Evolutionary conservation across 2,113 vertebrate genomes (phyloP).

Genomic region (Nesoenas mayeri): DNA sequence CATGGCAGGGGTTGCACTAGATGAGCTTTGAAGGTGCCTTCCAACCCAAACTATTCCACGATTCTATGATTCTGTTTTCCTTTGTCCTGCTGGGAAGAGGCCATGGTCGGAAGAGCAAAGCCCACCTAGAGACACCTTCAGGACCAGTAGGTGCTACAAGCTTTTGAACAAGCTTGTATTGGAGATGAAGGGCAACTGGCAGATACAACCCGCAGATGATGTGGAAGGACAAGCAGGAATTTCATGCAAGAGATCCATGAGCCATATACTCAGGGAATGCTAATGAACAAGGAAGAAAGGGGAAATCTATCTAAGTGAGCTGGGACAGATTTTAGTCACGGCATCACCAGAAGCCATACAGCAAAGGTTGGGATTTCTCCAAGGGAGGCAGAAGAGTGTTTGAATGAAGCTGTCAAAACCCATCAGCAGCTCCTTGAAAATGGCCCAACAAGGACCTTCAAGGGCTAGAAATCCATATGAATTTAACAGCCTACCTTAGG

Average conservation of each 20-base stretch:
- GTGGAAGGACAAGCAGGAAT: background rate
- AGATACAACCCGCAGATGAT: background rate
- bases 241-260: background rate
- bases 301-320: background rate
- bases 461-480: background rate
- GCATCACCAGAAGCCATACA: background rate
- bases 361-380: background rate
- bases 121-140: background rate
- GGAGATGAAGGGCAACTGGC: background rate
- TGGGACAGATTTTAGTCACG: background rate
- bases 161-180: background rate
- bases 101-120: background rate
- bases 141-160: background rate
- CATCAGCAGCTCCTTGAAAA: background rate
- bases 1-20: too few species aligned
- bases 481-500: background rate
- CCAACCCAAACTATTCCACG: too few species aligned
- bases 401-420: constrained; percentile 11
- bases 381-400: background rate
- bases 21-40: too few species aligned
- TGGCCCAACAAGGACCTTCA: background rate
- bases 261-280: background rate
- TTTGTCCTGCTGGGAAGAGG: background rate
- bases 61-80: background rate
- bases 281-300: background rate